These are phyloP conservation scores for Garra rufa DNA, from an alignment of 2,113 vertebrate species.

Conservation along the genomic window DNA sequence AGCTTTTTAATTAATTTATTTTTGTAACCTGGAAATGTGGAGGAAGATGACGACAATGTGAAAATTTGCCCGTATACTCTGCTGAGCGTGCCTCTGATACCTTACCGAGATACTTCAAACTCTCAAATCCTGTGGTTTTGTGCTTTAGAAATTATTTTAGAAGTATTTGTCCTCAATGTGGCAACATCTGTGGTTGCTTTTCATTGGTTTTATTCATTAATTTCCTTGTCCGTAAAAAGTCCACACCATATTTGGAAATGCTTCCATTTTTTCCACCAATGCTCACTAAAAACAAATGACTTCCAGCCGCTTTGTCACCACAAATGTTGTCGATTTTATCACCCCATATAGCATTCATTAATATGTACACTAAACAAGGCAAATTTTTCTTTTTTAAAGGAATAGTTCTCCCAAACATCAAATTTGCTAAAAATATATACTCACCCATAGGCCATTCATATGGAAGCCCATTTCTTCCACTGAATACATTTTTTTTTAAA, in stretches of 20 bases:
- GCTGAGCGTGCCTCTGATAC: constrained; percentile 71
- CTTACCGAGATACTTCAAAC: constrained; percentile 45
- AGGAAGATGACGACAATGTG: constrained; percentile 37
- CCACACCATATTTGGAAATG: neutral
- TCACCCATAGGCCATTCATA: no score
- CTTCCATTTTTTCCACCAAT: neutral
- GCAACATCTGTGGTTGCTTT: constrained; percentile 6
- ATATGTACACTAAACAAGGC: neutral
- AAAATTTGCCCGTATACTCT: constrained; percentile 57
- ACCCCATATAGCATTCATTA: neutral
- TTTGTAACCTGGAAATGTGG: constrained; percentile 65
- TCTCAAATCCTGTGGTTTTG: constrained; percentile 44
- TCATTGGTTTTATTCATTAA: neutral
- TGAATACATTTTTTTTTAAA: no score
- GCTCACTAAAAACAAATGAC: neutral
- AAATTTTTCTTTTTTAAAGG: neutral
- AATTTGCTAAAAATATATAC: neutral
- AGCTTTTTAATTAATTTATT: constrained; percentile 70
- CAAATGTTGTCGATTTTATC: neutral
- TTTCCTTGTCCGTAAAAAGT: neutral
- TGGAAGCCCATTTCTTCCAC: no score
- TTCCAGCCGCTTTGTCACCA: neutral
- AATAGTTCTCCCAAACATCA: neutral
- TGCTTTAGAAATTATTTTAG: constrained; percentile 20
- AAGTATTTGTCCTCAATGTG: neutral